Evolutionary conservation across 2,888 invertebrate species (phyloP).

Genomic region (Drosophila borborema): DNA sequence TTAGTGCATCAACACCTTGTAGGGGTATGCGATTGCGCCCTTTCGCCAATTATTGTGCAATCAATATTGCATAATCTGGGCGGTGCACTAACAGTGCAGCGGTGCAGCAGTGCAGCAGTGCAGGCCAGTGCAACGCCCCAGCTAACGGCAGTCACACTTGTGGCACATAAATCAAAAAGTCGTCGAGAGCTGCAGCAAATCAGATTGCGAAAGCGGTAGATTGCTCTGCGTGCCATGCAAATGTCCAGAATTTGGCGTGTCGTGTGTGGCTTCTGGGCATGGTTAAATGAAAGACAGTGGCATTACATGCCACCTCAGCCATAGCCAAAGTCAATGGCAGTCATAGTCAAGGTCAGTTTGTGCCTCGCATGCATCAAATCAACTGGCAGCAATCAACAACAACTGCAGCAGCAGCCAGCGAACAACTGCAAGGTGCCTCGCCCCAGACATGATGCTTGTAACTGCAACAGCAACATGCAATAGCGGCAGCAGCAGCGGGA

Average conservation of each 20-base stretch:
- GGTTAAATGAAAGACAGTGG: conserved; percentile 53
- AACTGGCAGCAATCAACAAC: conserved; percentile 64
- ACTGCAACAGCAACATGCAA: conserved; percentile 33
- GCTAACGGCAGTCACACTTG: conserved; percentile 78
- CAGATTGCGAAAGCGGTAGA: conserved; percentile 42
- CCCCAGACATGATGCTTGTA: conserved; percentile 69
- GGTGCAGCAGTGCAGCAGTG: conserved; percentile 20
- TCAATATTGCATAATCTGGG: conserved; percentile 78
- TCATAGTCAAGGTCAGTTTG: conserved; percentile 71
- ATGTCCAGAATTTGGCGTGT: conserved; percentile 73
- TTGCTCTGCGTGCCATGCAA: conserved; percentile 73
- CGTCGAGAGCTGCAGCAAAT: conserved; percentile 27
- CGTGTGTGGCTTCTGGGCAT: conserved; percentile 79
- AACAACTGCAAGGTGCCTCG: conserved; percentile 73
- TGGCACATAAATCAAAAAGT: conserved; percentile 74
- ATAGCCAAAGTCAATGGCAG: conserved; percentile 28
- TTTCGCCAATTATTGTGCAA: conserved; percentile 79
- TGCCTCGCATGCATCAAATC: conserved; percentile 75
- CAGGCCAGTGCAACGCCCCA: conserved; percentile 72
- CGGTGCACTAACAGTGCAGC: conserved; percentile 21
- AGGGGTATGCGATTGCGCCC: conserved; percentile 74
- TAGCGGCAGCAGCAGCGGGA: conserved; percentile 11
- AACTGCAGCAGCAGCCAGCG: conserved; percentile 9
- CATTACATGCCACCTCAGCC: conserved; percentile 51
- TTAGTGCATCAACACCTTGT: conserved; percentile 77